A percentile compares a stretch with the other conserved stretches of the same genome.
These are phyloP conservation scores for Acipenser ruthenus DNA, from an alignment of 2,797 vertebrate genomes.

Conservation along the genomic window DNA sequence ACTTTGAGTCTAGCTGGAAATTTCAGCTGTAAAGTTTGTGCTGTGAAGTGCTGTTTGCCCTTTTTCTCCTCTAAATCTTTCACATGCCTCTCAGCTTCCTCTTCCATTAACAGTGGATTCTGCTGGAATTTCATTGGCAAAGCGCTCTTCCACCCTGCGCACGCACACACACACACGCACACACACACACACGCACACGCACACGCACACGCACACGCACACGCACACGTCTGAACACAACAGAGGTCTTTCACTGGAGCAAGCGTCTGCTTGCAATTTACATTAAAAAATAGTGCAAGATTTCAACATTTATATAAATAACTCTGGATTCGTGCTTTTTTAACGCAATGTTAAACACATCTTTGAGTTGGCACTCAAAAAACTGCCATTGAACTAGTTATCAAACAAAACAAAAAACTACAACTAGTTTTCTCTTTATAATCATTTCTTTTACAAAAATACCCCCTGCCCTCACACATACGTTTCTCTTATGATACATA, in stretches of 20 bases:
- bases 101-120: not conserved
- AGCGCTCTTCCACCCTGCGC: not conserved
- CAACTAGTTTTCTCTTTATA: constrained; percentile 59
- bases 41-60: not conserved
- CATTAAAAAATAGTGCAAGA: constrained; percentile 99
- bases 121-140: constrained; percentile 8
- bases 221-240: constrained; percentile 42
- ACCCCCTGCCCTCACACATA: constrained; percentile 66
- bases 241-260: constrained; percentile 59
- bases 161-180: no score
- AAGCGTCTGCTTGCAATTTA: constrained; percentile 72
- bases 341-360: constrained; percentile 63
- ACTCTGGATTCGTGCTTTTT: constrained; percentile 83
- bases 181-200: no score
- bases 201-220: constrained; percentile 21
- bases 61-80: no score
- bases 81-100: no score
- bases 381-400: constrained; percentile 29
- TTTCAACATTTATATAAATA: constrained; percentile 97
- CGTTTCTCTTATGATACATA: constrained; percentile 66
- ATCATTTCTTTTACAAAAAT: constrained; percentile 88
- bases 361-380: constrained; percentile 72
- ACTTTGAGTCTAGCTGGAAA: not conserved
- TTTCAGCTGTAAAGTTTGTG: not conserved
- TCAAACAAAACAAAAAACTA: constrained; percentile 47